These are phyloP conservation scores for Uloborus diversus DNA, from an alignment of 1,140 invertebrate genomes.

Conservation along the genomic window DNA sequence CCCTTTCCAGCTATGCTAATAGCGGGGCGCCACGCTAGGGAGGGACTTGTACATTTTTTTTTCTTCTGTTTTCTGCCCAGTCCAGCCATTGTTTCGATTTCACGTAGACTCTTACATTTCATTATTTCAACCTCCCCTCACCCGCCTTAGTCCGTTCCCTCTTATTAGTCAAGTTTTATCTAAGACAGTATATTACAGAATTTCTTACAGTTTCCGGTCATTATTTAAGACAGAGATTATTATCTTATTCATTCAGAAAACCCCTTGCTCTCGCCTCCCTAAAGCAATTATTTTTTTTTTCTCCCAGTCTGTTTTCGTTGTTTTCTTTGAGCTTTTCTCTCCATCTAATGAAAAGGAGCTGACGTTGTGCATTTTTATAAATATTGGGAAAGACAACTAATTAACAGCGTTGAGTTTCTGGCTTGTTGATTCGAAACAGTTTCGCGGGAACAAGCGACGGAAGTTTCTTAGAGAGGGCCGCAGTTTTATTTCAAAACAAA, in stretches of 20 bases:
- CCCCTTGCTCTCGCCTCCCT: conserved; percentile 47
- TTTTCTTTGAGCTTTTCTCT: conserved; percentile 54
- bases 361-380: conserved; percentile 54
- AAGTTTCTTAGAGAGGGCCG: conserved; percentile 48
- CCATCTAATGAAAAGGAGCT: conserved; percentile 51
- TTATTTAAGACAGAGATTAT: conserved; percentile 57
- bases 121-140: conserved; percentile 42
- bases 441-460: conserved; percentile 50
- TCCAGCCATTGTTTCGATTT: conserved; percentile 51
- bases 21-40: conserved; percentile 47
- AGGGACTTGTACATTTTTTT: not conserved
- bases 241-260: conserved; percentile 55
- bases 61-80: conserved; percentile 36
- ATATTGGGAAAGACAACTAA: conserved; percentile 57
- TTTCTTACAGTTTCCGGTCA: conserved; percentile 56
- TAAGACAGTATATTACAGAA: conserved; percentile 57
- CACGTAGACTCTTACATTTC: conserved; percentile 47
- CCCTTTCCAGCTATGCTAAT: conserved; percentile 52
- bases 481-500: conserved; percentile 44
- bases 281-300: conserved; percentile 48
- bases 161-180: conserved; percentile 57
- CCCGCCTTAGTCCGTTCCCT: conserved; percentile 17
- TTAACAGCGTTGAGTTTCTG: conserved; percentile 51
- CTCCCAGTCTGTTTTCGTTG: conserved; percentile 41
- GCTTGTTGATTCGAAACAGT: conserved; percentile 56